Base-by-base conservation (phyloP, 2,888 invertebrate species). In the Acrobasis repandana region DNA sequence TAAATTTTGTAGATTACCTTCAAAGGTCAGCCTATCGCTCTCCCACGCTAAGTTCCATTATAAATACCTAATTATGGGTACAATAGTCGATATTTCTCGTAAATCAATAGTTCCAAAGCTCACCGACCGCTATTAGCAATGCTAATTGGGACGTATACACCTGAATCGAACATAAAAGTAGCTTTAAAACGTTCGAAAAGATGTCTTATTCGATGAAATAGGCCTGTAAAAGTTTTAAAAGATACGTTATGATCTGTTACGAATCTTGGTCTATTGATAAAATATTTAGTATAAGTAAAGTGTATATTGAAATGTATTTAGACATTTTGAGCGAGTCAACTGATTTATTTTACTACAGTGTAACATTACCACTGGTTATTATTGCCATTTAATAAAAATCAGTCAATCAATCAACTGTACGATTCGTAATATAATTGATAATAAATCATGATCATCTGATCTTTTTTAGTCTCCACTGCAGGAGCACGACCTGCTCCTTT, bases 111-210 rank as follows among this genome's bases (percentile, higher is more conserved):
- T 16, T 36, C 43, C 16, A 20, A 58, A 38, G 58, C 58, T 58
- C 16, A 50, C 56, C 56, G 56, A 46, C 46, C 9, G n/a, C 10
- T 56, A 56, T 56, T 56, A 56, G 56, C 56, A 56, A 43, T 56
- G 46, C 56, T 47, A 56, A 56, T 56, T 33, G 18, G 46, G 36
- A 46, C 46, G 14, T 46, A 14, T 18, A 56, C 43, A 20, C 34
- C 51, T n/a, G 33, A 51, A 51, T 51, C 36, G 63, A 56, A 64
- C 60, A 58, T 52, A 59, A 60, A 58, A 47, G 33, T 51, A 33
- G 51, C 8, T 51, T 15, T 20, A 36, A 20, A 43, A 28, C 16
- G 18, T 6, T 43, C 16, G 18, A 43, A 43, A 56, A 43, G 56
- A 43, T 56, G 14, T 56, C 43, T 43, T 56, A 20, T 56, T 56